Percentiles rank a stretch among this genome's conserved stretches.
These are phyloP conservation scores for Drosophila anomelani DNA, from an alignment of 2,888 invertebrate genomes.

Conservation along the genomic window DNA sequence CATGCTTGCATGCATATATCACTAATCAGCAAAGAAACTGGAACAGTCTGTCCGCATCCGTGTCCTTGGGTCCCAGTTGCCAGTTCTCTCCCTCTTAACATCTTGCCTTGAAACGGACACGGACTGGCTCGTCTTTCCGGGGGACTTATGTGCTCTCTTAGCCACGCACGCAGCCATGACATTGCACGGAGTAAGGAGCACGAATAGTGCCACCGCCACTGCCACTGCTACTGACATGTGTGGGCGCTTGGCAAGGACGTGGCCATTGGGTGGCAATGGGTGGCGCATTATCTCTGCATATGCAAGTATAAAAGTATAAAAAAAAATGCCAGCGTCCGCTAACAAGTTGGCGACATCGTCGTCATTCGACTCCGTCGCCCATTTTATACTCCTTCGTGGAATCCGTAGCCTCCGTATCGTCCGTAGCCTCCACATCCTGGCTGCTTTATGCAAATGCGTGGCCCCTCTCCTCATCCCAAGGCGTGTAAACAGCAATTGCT, in stretches of 20 bases:
- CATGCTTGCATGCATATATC: conserved; percentile 25
- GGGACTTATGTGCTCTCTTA: conserved; percentile 56
- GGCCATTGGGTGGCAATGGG: conserved; percentile 39
- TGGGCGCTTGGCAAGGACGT: conserved; percentile 36
- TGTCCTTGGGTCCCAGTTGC: conserved; percentile 25
- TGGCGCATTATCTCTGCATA: conserved; percentile 60
- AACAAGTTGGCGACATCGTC: conserved; percentile 60
- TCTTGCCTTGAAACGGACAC: conserved; percentile 37
- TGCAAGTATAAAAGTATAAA: conserved; percentile 54
- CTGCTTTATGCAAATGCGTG: conserved; percentile 59
- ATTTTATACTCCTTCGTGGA: conserved; percentile 4
- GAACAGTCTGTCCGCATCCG: conserved; percentile 18
- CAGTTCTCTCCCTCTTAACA: conserved; percentile 15
- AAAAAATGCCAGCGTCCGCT: conserved; percentile 59
- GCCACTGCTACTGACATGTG: conserved; percentile 30
- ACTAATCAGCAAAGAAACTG: conserved; percentile 43
- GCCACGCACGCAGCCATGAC: conserved; percentile 56
- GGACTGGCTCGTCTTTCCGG: conserved; percentile 55
- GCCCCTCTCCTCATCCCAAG: conserved; percentile 21
- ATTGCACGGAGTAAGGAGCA: conserved; percentile 41
- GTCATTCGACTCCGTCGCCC: conserved; percentile 31
- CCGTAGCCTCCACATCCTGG: conserved; percentile 6
- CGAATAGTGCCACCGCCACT: conserved; percentile 4
- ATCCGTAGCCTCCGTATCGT: background rate
- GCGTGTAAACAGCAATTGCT: conserved; percentile 33